Evolutionary conservation across 2,888 invertebrate genomes (phyloP).

Genomic region (Epinotia brunnichana): DNA sequence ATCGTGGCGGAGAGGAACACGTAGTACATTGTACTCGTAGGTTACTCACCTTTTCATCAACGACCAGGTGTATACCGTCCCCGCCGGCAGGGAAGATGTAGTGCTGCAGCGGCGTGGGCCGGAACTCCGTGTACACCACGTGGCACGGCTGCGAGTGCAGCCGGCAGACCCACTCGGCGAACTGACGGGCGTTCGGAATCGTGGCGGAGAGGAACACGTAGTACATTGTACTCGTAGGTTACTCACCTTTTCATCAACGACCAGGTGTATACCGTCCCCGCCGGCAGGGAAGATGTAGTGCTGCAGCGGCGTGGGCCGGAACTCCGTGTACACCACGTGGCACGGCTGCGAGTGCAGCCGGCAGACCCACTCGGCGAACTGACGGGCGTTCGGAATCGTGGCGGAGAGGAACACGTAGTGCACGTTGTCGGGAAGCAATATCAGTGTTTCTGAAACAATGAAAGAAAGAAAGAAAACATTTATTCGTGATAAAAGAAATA

Average conservation of each 20-base stretch:
- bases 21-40: too few relatives aligned
- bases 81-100: too few relatives aligned
- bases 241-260: slow-evolving; percentile 92
- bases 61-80: too few relatives aligned
- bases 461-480: too few relatives aligned
- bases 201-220: slow-evolving; percentile 95
- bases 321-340: slow-evolving; percentile 99
- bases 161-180: too few relatives aligned
- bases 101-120: too few relatives aligned
- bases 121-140: too few relatives aligned
- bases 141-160: too few relatives aligned
- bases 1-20: too few relatives aligned
- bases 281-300: slow-evolving; percentile 99
- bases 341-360: slow-evolving; percentile 98
- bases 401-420: slow-evolving; percentile 99
- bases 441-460: slow-evolving; percentile 98
- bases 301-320: slow-evolving; percentile 97
- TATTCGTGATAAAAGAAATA: too few relatives aligned
- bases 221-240: slow-evolving; percentile 81
- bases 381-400: slow-evolving; percentile 99
- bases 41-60: too few relatives aligned
- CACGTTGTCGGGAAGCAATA: slow-evolving; percentile 97
- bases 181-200: too few relatives aligned
- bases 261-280: slow-evolving; percentile 97
- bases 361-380: slow-evolving; percentile 97